Conservation (phyloP, 1,140 invertebrate species). For the Drosophila auraria region DNA sequence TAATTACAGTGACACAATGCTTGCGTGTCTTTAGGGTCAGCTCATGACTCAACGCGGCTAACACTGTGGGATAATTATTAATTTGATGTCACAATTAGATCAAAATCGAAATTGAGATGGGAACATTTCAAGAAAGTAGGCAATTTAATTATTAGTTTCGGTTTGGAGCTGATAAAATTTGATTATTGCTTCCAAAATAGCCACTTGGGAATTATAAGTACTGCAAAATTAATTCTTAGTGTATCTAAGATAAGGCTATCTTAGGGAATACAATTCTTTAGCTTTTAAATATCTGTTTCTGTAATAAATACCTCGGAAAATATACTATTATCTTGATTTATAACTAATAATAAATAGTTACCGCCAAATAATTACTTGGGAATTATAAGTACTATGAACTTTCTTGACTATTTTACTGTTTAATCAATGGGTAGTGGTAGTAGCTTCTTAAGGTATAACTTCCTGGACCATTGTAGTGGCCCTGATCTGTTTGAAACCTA, state of each 20-base stretch:
- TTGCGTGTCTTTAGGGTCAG: slow-evolving; percentile 38
- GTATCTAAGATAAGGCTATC: neutral
- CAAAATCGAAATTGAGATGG: slow-evolving; percentile 9
- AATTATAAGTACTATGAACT: neutral
- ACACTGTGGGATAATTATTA: slow-evolving; percentile 14
- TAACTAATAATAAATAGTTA: no score
- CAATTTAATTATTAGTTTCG: neutral
- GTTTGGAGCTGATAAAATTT: neutral
- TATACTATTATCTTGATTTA: no score
- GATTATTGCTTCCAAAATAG: neutral
- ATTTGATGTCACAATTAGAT: slow-evolving; percentile 16
- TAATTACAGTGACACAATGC: slow-evolving; percentile 60
- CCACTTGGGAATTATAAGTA: neutral
- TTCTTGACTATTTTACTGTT: no score
- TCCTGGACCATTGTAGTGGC: slow-evolving; percentile 8
- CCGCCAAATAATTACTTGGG: neutral
- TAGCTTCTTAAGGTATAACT: neutral
- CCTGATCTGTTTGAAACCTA: slow-evolving; percentile 20
- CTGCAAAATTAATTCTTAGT: neutral
- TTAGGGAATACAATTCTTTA: neutral
- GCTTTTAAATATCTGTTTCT: neutral
- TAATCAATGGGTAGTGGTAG: no score
- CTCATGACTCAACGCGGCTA: slow-evolving; percentile 22
- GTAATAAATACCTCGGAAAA: neutral
- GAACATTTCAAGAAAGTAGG: neutral